Evolutionary conservation across 2,113 vertebrate genomes (phyloP).

Genomic region (Peucedramus taeniatus): DNA sequence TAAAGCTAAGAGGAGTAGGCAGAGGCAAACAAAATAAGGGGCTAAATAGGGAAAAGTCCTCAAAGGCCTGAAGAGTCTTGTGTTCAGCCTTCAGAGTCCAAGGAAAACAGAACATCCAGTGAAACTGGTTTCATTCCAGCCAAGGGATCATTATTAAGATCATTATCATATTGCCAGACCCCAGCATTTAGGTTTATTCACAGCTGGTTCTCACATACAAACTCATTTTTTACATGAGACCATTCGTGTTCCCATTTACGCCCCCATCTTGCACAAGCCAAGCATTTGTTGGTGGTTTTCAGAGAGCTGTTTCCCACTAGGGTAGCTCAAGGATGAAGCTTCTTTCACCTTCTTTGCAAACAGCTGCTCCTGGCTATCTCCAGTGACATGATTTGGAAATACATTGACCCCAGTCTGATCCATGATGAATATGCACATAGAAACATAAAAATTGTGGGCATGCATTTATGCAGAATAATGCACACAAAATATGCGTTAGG

Average conservation of each 20-base stretch:
- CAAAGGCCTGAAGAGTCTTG: accelerated
- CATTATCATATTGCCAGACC: accelerated
- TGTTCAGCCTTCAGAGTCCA: not conserved
- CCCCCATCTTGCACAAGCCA: not conserved
- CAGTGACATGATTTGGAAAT: not conserved
- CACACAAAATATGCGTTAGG: not conserved
- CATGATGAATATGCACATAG: not conserved
- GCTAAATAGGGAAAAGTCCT: not conserved
- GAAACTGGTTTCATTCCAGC: not conserved
- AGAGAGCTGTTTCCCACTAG: not conserved
- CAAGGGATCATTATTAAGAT: not conserved
- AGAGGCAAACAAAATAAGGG: not conserved
- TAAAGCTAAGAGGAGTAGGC: not conserved
- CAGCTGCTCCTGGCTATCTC: constrained; percentile 1
- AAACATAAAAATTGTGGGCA: not conserved
- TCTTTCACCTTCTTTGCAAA: constrained; percentile 15
- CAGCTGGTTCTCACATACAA: not conserved
- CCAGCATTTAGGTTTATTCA: not conserved
- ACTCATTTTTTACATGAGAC: not conserved
- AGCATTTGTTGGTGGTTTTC: not conserved
- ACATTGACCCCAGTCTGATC: not conserved
- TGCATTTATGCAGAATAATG: constrained; percentile 4
- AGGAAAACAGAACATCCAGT: not conserved
- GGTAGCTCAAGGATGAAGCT: constrained; percentile 25
- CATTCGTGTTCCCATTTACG: not conserved